Evolutionary conservation across 2,113 vertebrate species (phyloP).

Genomic region (Actenoides lindsayi): DNA sequence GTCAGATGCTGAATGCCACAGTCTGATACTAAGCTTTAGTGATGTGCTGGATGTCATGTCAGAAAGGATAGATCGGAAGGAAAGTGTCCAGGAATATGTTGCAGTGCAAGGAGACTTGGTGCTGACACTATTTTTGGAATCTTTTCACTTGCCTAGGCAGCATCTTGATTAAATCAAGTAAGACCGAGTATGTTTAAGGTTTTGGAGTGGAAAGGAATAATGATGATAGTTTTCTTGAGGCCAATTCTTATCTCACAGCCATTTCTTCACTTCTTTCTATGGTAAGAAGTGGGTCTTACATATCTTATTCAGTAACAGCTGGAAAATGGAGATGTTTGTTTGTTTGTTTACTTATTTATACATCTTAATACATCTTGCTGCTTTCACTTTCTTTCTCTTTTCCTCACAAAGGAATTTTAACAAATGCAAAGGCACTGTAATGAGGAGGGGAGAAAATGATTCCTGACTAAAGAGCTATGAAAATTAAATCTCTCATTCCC

Average conservation of each 20-base stretch:
- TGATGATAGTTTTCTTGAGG: not conserved
- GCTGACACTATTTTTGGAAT: not conserved
- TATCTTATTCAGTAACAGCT: not conserved
- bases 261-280: not conserved
- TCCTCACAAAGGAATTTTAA: not conserved
- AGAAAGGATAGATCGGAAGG: not conserved
- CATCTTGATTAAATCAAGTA: conserved; percentile 2
- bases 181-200: not conserved
- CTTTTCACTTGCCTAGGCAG: not conserved
- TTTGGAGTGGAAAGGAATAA: conserved; percentile 1
- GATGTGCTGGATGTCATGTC: not conserved
- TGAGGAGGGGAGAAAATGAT: not conserved
- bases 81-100: not conserved
- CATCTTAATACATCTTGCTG: not conserved
- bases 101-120: not conserved
- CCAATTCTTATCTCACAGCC: not conserved
- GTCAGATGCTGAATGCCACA: not conserved
- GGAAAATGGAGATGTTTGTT: not conserved
- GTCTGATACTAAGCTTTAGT: not conserved
- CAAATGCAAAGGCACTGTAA: not conserved
- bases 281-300: not conserved
- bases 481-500: not conserved
- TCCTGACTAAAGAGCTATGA: not conserved
- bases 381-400: not conserved
- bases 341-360: not conserved